Evolutionary conservation across 2,888 invertebrate genomes (phyloP).

Genomic region (Ypsolopha scabrella): DNA sequence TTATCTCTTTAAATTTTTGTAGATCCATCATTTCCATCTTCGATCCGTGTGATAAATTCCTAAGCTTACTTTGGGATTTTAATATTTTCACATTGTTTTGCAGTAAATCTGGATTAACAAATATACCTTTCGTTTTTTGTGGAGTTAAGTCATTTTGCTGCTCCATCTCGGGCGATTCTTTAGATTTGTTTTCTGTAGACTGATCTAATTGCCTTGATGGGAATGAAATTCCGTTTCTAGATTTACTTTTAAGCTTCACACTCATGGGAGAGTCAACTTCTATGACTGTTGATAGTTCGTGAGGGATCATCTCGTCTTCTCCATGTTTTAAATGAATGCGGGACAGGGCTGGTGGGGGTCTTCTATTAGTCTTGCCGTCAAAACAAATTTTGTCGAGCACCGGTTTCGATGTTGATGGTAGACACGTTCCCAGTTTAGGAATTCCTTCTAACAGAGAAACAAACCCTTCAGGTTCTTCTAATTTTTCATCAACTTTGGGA

Average conservation of each 20-base stretch:
- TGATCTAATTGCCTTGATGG: not conserved
- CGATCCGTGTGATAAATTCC: slow-evolving; percentile 37
- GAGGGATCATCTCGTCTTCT: slow-evolving; percentile 43
- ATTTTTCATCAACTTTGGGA: not conserved
- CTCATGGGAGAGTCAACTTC: slow-evolving; percentile 78
- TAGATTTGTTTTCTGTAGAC: not conserved
- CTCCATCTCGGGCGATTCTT: not conserved
- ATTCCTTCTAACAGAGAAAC: slow-evolving; percentile 38
- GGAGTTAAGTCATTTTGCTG: slow-evolving; percentile 7
- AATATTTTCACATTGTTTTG: slow-evolving; percentile 21
- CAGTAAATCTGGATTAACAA: slow-evolving; percentile 29
- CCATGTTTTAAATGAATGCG: slow-evolving; percentile 42
- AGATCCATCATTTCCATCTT: slow-evolving; percentile 55
- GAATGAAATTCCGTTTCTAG: slow-evolving; percentile 8
- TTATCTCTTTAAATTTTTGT: slow-evolving; percentile 56
- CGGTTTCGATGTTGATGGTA: not conserved
- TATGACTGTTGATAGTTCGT: slow-evolving; percentile 76
- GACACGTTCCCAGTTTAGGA: slow-evolving; percentile 29
- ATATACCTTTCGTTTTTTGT: slow-evolving; percentile 7
- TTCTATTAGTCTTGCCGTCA: slow-evolving; percentile 27
- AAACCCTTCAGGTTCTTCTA: slow-evolving; percentile 15
- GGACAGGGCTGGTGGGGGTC: slow-evolving; percentile 55
- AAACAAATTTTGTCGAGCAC: slow-evolving; percentile 11
- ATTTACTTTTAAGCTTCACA: slow-evolving; percentile 42
- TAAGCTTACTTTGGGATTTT: slow-evolving; percentile 16